Evolutionary conservation across 2,113 vertebrate species (phyloP).

Genomic region (Harpagus bidentatus): DNA sequence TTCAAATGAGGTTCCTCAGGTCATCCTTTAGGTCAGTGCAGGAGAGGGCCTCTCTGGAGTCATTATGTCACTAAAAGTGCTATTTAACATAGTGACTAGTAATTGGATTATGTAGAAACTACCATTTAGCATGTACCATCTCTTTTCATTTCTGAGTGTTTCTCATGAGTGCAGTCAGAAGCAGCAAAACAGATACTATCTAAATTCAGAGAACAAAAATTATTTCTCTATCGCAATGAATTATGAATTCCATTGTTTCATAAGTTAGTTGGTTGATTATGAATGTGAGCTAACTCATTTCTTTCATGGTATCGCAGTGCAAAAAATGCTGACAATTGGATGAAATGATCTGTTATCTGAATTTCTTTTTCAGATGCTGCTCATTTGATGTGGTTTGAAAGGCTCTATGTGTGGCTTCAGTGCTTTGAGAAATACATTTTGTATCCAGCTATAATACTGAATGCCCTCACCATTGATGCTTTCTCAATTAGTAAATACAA

Average conservation of each 20-base stretch:
- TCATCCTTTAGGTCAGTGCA: not conserved
- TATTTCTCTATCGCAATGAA: not conserved
- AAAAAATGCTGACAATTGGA: not conserved
- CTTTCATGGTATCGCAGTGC: not conserved
- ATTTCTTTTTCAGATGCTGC: conserved; percentile 84
- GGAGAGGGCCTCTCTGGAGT: not conserved
- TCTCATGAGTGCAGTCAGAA: not conserved
- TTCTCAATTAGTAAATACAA: conserved; percentile 91
- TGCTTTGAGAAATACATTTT: conserved; percentile 96
- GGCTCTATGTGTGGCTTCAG: conserved; percentile 92
- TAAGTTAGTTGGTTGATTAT: not conserved
- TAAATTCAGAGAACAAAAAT: not conserved
- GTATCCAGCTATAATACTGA: conserved; percentile 93
- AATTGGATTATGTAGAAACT: not conserved
- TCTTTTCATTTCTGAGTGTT: not conserved
- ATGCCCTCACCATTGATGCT: conserved; percentile 92
- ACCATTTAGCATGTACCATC: not conserved
- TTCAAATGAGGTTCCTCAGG: not conserved
- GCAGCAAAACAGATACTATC: not conserved
- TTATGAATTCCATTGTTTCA: not conserved
- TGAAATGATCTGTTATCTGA: not conserved
- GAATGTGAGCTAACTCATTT: not conserved
- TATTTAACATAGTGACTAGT: not conserved
- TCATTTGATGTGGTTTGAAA: conserved; percentile 98
- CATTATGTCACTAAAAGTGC: not conserved